Percentiles rank a stretch among this genome's conserved stretches.
phyloP scores from a whole-genome alignment of 2,113 vertebrate species.

The Coptodon rendalli region DNA sequence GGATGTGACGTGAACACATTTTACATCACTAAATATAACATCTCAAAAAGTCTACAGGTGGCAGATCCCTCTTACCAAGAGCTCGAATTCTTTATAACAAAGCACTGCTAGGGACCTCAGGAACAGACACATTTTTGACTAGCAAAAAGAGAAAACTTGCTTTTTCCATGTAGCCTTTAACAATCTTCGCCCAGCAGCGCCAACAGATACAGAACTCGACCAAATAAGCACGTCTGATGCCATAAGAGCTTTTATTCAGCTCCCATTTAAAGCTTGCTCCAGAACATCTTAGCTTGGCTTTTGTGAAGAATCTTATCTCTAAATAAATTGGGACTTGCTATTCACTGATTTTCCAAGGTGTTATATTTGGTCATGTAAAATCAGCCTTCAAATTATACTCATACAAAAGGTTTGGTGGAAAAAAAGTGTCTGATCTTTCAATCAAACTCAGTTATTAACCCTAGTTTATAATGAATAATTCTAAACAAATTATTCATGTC shows the following conservation, averaged over 20 bases:
- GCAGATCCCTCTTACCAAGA: constrained; percentile 8
- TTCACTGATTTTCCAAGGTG: neutral
- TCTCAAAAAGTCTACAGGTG: constrained; percentile 43
- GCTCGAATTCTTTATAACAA: constrained; percentile 33
- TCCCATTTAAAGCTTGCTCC: constrained; percentile 1
- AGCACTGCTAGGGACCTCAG: neutral
- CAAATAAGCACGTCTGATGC: neutral
- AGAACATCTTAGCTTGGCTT: constrained; percentile 6
- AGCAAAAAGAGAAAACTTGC: neutral
- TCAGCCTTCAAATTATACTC: neutral
- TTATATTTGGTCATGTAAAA: neutral
- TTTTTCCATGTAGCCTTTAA: neutral
- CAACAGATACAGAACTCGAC: neutral
- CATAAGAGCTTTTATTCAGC: neutral
- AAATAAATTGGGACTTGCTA: neutral
- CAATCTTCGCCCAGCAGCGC: neutral
- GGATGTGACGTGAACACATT: constrained; percentile 50
- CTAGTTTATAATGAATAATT: neutral
- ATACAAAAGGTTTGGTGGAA: neutral
- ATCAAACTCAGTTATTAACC: neutral
- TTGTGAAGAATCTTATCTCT: neutral
- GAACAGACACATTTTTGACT: neutral
- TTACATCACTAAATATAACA: constrained; percentile 58
- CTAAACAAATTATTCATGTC: neutral
- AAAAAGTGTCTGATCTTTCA: neutral